Percentiles rank a stretch among this genome's conserved stretches.
Conservation (phyloP, 2,113 vertebrate genomes). For the Leptosomus discolor region DNA sequence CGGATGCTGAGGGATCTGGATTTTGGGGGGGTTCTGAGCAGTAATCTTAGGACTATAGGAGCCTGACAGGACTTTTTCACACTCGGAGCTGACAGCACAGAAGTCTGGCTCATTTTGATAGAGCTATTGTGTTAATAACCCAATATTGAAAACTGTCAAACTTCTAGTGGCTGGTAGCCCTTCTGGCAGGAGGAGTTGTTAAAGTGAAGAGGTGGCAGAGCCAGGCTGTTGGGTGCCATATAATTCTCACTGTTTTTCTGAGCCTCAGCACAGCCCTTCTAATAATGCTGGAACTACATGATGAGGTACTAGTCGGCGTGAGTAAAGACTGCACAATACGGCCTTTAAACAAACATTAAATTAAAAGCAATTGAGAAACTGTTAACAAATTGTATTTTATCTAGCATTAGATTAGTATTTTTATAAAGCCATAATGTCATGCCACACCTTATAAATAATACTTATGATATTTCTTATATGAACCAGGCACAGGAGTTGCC, state of each 20-base stretch:
- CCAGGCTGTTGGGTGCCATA: not conserved
- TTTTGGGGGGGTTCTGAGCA: not conserved
- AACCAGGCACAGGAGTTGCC: not conserved
- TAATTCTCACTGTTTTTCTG: not conserved
- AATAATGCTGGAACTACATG: fast-evolving
- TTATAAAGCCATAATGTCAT: not conserved
- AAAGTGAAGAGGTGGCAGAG: not conserved
- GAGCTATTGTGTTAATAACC: not conserved
- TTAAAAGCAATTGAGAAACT: not conserved
- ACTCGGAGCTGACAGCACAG: not conserved
- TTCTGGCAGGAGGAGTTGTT: not conserved
- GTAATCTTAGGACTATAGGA: not conserved
- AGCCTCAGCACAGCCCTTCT: not conserved
- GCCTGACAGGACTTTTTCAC: not conserved
- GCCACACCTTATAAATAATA: conserved; percentile 5
- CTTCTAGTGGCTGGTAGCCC: not conserved
- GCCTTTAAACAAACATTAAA: not conserved
- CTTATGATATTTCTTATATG: not conserved
- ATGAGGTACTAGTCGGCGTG: not conserved
- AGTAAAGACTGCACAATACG: not conserved
- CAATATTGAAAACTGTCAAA: not conserved
- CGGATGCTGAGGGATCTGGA: not conserved
- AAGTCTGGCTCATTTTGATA: not conserved
- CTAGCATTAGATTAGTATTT: not conserved
- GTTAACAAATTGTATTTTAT: conserved; percentile 12